phyloP scores from a whole-genome alignment of 2,888 invertebrate species.

The Dysmachus trigonus region DNA sequence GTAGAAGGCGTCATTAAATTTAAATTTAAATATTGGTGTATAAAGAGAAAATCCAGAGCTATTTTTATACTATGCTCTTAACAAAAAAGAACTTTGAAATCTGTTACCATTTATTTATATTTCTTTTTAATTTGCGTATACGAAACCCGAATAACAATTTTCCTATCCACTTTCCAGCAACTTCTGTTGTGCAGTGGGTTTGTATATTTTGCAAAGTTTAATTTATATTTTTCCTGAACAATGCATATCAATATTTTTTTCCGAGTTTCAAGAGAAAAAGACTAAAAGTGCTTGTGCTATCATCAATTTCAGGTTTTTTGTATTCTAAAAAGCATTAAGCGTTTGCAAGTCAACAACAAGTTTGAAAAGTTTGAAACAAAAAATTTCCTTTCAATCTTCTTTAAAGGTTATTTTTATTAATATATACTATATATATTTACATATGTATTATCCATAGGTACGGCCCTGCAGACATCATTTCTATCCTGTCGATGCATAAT shows the following conservation, averaged over 20 bases:
- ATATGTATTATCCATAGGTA: conserved; percentile 62
- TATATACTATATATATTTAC: neutral
- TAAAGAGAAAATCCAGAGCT: no score
- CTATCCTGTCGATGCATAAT: conserved; percentile 68
- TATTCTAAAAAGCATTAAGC: neutral
- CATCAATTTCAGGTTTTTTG: neutral
- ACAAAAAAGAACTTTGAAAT: neutral
- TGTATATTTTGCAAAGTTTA: neutral
- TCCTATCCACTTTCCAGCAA: neutral
- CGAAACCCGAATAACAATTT: neutral
- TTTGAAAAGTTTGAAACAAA: neutral
- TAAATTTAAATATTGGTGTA: no score
- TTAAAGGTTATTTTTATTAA: neutral
- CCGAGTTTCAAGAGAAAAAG: neutral
- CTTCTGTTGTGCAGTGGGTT: neutral
- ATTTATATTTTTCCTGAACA: neutral
- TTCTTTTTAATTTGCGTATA: neutral
- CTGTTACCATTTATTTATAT: neutral
- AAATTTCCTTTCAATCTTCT: neutral
- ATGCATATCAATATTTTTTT: neutral
- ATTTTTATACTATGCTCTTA: neutral
- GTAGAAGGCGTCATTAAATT: no score
- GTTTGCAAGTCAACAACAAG: neutral
- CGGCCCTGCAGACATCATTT: conserved; percentile 62
- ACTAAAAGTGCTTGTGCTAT: neutral